Evolutionary conservation across 2,888 invertebrate species (phyloP), one percentile per base, ranked within the genome.

Genomic region (Formica aserva): DNA sequence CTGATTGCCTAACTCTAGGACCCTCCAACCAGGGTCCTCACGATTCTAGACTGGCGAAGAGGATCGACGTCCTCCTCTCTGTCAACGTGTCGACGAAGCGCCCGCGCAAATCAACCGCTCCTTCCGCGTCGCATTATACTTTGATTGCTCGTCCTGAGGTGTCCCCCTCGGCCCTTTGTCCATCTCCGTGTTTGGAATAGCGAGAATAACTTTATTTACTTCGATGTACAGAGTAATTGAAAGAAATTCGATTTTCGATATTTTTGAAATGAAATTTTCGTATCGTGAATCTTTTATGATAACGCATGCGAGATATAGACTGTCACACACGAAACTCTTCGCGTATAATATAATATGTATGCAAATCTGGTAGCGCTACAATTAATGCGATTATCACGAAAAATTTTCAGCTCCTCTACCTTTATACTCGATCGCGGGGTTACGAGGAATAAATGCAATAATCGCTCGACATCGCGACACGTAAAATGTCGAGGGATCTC

Each of bases 1-100:
- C 92, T 94, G 94, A 94, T 94, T 94, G 94, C 94, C 94, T 93
- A 94, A 94, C 93, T 94, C 93, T 93, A 94, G 94, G 92, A 93
- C 93, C 93, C 93, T 94, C 92, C 88, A 92, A 91, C 89, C 89
- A 81, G 85, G 87, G 86, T 90, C 90, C 89, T 88, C 91, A 84
- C 89, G 90, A 90, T 90, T 86, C 88, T 86, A 66, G 89, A 60
- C 76, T 45, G 6, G 71, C 78, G 71, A 62, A 80, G 78, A 80
- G 78, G 78, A 80, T 69, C 78, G 78, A 71, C 78, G 45, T 80
- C 60, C 78, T 69, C 86, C n/a, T 52, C 45, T 18, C 48, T 52
- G 48, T 52, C 48, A 77, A 60, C 78, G 41, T 62, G 86, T 83
- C 84, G 84, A 82, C 88, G 77, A 63, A 63, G 69, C 48, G 48